phyloP scores from a whole-genome alignment of 1,140 invertebrate genomes.

The Drosophila subpulchrella region DNA sequence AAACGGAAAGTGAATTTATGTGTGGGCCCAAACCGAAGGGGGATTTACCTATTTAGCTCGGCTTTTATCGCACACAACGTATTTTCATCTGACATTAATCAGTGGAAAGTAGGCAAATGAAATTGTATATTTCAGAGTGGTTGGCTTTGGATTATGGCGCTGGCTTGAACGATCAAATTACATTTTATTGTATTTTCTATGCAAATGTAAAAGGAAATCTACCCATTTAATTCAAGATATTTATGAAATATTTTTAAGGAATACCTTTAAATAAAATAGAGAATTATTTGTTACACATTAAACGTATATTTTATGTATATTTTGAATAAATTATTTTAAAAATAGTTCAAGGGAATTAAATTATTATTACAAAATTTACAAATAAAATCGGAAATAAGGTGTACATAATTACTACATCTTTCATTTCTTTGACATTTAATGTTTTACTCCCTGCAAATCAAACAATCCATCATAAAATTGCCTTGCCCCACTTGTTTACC shows the following conservation, averaged over 20 bases:
- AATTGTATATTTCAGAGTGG: conserved; percentile 15
- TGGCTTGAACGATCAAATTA: conserved; percentile 15
- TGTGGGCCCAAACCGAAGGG: conserved; percentile 32
- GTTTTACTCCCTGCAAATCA: neutral
- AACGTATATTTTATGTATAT: no score
- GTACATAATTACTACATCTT: neutral
- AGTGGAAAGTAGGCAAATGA: conserved; percentile 40
- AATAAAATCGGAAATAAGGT: neutral
- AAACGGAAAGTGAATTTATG: conserved; percentile 38
- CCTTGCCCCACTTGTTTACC: conserved; percentile 5
- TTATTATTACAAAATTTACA: no score
- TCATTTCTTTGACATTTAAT: neutral
- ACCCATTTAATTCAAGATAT: no score
- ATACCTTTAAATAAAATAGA: no score
- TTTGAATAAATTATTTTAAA: no score
- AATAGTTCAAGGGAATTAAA: no score
- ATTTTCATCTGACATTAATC: conserved; percentile 56
- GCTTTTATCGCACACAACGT: conserved; percentile 4
- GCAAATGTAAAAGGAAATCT: no score
- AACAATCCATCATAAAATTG: conserved; percentile 1
- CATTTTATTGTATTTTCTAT: no score
- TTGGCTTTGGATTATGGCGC: conserved; percentile 10
- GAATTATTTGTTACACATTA: no score
- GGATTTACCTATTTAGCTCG: conserved; percentile 33
- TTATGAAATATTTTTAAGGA: no score